Evolutionary conservation across 1,140 invertebrate genomes (phyloP).

Genomic region (Portunus trituberculatus): DNA sequence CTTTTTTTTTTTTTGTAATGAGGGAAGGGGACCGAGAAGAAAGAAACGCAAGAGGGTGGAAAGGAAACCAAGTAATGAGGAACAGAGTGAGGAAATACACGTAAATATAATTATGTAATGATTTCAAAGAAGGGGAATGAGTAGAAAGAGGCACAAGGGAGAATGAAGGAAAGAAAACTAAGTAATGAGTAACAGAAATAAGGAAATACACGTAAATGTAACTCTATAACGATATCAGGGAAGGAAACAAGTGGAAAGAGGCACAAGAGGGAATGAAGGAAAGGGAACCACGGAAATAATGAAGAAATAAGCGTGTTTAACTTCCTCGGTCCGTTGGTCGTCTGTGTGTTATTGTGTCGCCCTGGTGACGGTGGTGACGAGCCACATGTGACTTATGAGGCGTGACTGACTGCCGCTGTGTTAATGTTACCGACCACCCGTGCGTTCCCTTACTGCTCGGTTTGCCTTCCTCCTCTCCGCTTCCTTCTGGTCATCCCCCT

Average conservation of each 20-base stretch:
- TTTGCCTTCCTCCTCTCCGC: background rate
- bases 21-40: too few species aligned
- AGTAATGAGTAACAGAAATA: background rate
- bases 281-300: background rate
- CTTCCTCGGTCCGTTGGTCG: background rate
- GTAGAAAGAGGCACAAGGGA: background rate
- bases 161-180: background rate
- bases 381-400: background rate
- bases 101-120: too few species aligned
- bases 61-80: too few species aligned
- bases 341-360: constrained; percentile 20
- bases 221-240: too few species aligned
- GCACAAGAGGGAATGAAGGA: background rate
- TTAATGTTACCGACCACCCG: background rate
- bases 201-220: background rate
- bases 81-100: too few species aligned
- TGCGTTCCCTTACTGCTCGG: background rate
- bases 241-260: too few species aligned
- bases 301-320: background rate
- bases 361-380: background rate
- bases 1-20: too few species aligned
- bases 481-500: background rate
- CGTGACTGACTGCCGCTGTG: background rate
- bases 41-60: too few species aligned
- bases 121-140: too few species aligned